These are phyloP conservation scores for Plagodis pulveraria DNA, from an alignment of 2,888 invertebrate species.

Conservation along the genomic window DNA sequence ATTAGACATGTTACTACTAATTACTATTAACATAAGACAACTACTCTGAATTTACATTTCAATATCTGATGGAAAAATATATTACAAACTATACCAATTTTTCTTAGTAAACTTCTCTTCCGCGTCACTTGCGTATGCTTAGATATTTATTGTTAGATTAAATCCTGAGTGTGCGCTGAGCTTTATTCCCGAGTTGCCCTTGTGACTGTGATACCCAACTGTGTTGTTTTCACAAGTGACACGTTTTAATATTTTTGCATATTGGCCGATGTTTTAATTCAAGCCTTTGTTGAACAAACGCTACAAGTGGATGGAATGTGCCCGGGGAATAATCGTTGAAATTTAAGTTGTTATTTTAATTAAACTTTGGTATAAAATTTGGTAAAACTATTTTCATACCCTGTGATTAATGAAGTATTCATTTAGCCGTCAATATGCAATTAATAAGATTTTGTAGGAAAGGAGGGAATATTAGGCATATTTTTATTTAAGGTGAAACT, in stretches of 20 bases:
- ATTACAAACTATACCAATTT: no score
- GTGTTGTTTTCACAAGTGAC: constrained; percentile 5
- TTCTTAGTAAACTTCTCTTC: no score
- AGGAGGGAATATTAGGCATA: background rate
- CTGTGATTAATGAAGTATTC: background rate
- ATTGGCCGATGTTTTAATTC: constrained; percentile 18
- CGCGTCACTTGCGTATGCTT: no score
- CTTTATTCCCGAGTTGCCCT: background rate
- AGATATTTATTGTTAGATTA: background rate
- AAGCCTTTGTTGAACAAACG: constrained; percentile 7
- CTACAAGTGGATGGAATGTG: background rate
- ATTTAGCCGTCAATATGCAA: no score
- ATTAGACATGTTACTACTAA: no score
- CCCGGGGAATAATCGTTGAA: background rate
- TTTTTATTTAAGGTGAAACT: background rate
- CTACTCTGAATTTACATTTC: no score
- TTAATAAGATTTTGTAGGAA: background rate
- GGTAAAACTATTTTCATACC: background rate
- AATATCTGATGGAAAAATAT: no score
- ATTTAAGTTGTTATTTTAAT: background rate
- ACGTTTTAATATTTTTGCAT: constrained; percentile 17
- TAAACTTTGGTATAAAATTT: no score
- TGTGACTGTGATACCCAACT: background rate
- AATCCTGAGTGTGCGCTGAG: background rate
- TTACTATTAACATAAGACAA: no score